These are phyloP conservation scores for Lophius piscatorius DNA, from an alignment of 2,113 vertebrate species.

Conservation along the genomic window DNA sequence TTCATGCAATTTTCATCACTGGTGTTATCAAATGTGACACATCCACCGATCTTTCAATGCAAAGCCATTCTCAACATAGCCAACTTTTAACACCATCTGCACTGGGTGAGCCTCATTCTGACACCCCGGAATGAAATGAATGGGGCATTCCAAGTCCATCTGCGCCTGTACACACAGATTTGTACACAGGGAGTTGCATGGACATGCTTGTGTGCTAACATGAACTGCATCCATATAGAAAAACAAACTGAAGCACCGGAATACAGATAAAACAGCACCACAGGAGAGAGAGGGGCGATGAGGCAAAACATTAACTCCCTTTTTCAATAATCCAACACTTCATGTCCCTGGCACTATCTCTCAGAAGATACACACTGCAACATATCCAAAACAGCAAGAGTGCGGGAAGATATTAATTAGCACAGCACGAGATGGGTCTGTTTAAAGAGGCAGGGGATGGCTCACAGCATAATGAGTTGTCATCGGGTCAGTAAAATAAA, in stretches of 20 bases:
- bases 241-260: constrained; percentile 9
- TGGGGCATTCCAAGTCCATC: constrained; percentile 52
- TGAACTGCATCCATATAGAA: background rate
- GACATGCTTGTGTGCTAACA: constrained; percentile 4
- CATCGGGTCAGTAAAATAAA: constrained; percentile 42
- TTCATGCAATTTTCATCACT: background rate
- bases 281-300: background rate
- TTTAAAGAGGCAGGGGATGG: constrained; percentile 10
- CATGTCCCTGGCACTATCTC: constrained; percentile 40
- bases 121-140: constrained; percentile 43
- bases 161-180: constrained; percentile 39
- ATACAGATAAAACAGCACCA: constrained; percentile 16
- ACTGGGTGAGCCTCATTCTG: constrained; percentile 33
- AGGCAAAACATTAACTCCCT: constrained; percentile 9
- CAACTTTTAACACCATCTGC: constrained; percentile 67
- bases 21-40: constrained; percentile 4
- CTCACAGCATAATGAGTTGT: constrained; percentile 31
- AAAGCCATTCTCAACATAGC: constrained; percentile 49
- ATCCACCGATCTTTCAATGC: constrained; percentile 11
- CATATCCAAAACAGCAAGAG: constrained; percentile 46
- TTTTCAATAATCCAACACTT: constrained; percentile 48
- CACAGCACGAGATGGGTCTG: constrained; percentile 18
- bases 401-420: constrained; percentile 63
- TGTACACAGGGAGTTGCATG: constrained; percentile 14
- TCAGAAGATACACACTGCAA: constrained; percentile 41